Evolutionary conservation across 2,888 invertebrate genomes (phyloP).

Genomic region (Augochlorella aurata): DNA sequence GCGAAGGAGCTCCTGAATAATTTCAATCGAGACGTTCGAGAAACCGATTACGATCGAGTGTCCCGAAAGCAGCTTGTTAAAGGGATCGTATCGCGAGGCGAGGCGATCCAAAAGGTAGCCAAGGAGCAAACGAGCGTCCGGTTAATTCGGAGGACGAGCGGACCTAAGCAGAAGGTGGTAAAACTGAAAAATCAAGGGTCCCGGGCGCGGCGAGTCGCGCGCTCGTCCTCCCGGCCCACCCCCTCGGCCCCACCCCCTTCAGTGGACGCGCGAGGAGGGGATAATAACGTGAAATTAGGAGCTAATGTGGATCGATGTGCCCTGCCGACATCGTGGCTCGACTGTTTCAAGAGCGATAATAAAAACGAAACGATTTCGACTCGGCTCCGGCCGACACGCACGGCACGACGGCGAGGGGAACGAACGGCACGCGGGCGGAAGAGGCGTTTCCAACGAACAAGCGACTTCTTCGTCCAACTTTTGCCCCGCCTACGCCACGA

Average conservation of each 20-base stretch:
- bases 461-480: slow-evolving; percentile 73
- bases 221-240: slow-evolving; percentile 11
- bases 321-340: slow-evolving; percentile 69
- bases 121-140: slow-evolving; percentile 11
- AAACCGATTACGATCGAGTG: background rate
- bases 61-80: slow-evolving; percentile 2
- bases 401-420: slow-evolving; percentile 35
- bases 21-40: background rate
- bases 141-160: slow-evolving; percentile 40
- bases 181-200: slow-evolving; percentile 75
- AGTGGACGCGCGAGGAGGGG: slow-evolving; percentile 36
- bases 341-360: slow-evolving; percentile 76
- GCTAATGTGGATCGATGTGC: slow-evolving; percentile 80
- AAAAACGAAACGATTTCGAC: slow-evolving; percentile 79
- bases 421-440: slow-evolving; percentile 65
- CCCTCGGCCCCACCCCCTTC: background rate
- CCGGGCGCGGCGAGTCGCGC: slow-evolving; percentile 41
- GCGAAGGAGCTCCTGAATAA: background rate
- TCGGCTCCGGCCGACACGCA: slow-evolving; percentile 43
- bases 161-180: slow-evolving; percentile 58
- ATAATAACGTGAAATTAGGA: slow-evolving; percentile 79
- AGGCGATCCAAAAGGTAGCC: slow-evolving; percentile 16
- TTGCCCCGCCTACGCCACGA: slow-evolving; percentile 72
- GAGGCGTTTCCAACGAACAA: slow-evolving; percentile 71
- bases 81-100: slow-evolving; percentile 5